phyloP scores from a whole-genome alignment of 2,888 invertebrate genomes.

The Synergus umbraculus region DNA sequence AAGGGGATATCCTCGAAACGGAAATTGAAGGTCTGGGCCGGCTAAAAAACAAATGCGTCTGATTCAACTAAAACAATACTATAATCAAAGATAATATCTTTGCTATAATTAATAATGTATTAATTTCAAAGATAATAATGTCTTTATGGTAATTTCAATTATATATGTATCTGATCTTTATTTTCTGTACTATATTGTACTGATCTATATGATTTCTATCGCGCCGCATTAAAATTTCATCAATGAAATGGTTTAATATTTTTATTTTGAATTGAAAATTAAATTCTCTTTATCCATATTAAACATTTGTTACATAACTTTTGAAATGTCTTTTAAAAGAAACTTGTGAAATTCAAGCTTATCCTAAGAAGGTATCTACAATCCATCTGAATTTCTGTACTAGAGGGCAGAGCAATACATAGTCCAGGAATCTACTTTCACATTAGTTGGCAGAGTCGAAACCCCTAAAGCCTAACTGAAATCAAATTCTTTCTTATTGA shows the following conservation, averaged over 20 bases:
- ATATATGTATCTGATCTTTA: too few species aligned
- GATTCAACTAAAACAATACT: conserved; percentile 54
- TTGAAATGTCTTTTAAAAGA: too few species aligned
- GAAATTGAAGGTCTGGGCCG: conserved; percentile 86
- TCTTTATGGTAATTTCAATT: too few species aligned
- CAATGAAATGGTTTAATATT: not conserved
- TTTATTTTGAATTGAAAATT: not conserved
- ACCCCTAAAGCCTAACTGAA: not conserved
- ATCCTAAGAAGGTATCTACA: not conserved
- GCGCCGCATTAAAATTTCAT: too few species aligned
- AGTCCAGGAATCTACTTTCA: not conserved
- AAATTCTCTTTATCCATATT: not conserved
- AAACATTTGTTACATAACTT: not conserved
- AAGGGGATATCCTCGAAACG: conserved; percentile 88
- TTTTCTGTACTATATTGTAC: too few species aligned
- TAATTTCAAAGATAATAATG: too few species aligned
- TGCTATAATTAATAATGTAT: too few species aligned
- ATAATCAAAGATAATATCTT: too few species aligned
- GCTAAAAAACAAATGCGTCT: conserved; percentile 81
- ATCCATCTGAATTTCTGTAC: not conserved
- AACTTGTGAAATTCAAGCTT: too few species aligned
- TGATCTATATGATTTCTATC: too few species aligned
- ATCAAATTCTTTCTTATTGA: not conserved
- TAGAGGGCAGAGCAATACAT: conserved; percentile 3
- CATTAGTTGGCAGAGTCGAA: not conserved